A percentile compares a stretch with the other conserved stretches of the same genome.
phyloP scores from a whole-genome alignment of 2,888 invertebrate species.

The Agonopterix heracliana region DNA sequence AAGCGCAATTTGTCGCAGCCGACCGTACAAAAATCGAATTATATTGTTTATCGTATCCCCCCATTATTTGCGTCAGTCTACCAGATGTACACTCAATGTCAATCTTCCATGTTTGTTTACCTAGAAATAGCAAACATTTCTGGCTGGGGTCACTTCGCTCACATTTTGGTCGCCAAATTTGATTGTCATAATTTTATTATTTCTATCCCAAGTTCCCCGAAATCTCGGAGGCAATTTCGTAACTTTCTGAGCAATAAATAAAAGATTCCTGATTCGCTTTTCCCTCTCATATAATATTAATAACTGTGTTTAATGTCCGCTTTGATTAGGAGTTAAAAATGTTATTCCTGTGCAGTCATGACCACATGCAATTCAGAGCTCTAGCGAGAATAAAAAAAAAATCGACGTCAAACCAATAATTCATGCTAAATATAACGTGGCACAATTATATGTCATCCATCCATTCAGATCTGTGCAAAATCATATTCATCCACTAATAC shows the following conservation, averaged over 20 bases:
- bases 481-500: conserved; percentile 72
- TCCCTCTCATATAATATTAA: neutral
- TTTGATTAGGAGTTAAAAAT: too few relatives aligned
- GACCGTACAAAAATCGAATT: conserved; percentile 63
- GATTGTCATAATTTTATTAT: conserved; percentile 63
- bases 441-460: conserved; percentile 74
- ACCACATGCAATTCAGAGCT: neutral
- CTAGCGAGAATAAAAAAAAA: conserved; percentile 30
- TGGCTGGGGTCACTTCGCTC: conserved; percentile 56
- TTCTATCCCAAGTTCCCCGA: conserved; percentile 20
- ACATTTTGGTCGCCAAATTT: conserved; percentile 56
- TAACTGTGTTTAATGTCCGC: too few relatives aligned
- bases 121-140: conserved; percentile 68
- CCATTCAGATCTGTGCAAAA: conserved; percentile 66
- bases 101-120: conserved; percentile 72
- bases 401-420: conserved; percentile 70
- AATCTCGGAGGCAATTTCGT: conserved; percentile 37
- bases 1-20: conserved; percentile 58
- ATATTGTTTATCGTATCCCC: conserved; percentile 63
- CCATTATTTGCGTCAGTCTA: conserved; percentile 68
- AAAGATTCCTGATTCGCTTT: conserved; percentile 7
- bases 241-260: conserved; percentile 22
- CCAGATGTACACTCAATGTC: conserved; percentile 74
- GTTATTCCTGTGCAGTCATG: neutral
- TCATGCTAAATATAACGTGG: conserved; percentile 71